Percentiles rank a stretch among this genome's conserved stretches.
phyloP scores from a whole-genome alignment of 2,888 invertebrate genomes.

The Pseudococcus viburni region DNA sequence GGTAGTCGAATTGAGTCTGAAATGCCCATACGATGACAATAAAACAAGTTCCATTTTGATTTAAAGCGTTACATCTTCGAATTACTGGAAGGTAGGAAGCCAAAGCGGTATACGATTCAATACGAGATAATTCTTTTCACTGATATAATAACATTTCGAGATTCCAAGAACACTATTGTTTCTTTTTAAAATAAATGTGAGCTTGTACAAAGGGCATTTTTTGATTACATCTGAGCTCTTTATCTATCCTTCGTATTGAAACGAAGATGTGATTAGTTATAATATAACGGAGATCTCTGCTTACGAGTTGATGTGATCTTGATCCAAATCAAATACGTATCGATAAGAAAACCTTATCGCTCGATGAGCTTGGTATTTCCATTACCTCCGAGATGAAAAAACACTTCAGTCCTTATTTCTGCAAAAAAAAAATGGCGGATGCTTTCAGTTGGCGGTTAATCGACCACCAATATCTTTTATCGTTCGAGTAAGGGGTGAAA shows the following conservation, averaged over 20 bases:
- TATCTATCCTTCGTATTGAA: not conserved
- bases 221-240: not conserved
- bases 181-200: not conserved
- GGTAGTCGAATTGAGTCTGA: not conserved
- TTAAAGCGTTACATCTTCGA: conserved; percentile 40
- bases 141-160: conserved; percentile 33
- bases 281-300: not conserved
- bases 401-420: not conserved
- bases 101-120: not conserved
- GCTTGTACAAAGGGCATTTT: not conserved
- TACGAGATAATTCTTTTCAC: conserved; percentile 3
- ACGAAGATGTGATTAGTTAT: not conserved
- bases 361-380: not conserved
- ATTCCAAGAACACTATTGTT: conserved; percentile 43
- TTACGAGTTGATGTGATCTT: not conserved
- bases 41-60: not conserved
- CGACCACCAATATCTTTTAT: not conserved
- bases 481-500: not conserved
- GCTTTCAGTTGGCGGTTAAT: not conserved
- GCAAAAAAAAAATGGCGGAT: not conserved
- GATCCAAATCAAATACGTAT: not conserved
- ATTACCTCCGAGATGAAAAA: not conserved
- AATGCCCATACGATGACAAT: conserved; percentile 3
- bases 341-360: not conserved
- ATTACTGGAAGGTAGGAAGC: not conserved